Conservation (phyloP, 2,888 invertebrate species). For the Notodonta ziczac region DNA sequence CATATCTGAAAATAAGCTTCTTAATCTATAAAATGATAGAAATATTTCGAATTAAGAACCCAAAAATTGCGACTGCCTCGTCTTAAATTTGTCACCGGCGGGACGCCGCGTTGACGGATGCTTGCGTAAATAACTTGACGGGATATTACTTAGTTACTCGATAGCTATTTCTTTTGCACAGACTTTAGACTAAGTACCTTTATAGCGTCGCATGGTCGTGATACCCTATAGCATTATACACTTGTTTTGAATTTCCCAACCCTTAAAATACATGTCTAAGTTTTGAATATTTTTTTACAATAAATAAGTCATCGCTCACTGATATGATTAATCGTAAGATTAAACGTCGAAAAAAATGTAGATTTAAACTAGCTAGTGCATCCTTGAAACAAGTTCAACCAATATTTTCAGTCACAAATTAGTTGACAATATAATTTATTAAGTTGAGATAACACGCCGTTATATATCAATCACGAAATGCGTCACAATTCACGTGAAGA, state of each 20-base stretch:
- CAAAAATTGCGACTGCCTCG: too few species aligned
- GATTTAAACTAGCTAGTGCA: not conserved
- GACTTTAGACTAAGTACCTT: not conserved
- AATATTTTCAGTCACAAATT: not conserved
- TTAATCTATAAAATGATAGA: too few species aligned
- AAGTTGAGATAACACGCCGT: not conserved
- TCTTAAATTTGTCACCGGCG: conserved; percentile 77
- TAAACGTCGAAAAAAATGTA: too few species aligned
- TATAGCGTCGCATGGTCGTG: not conserved
- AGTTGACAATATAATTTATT: not conserved
- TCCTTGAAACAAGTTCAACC: not conserved
- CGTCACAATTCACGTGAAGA: conserved; percentile 55
- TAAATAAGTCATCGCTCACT: too few species aligned
- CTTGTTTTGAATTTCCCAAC: too few species aligned
- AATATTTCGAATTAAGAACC: too few species aligned
- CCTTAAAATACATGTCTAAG: too few species aligned
- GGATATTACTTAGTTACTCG: conserved; percentile 23
- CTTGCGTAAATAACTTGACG: conserved; percentile 69
- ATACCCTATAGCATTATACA: not conserved
- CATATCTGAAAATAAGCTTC: too few species aligned
- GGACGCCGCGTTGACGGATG: conserved; percentile 68
- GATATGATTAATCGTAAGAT: too few species aligned
- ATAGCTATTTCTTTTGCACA: not conserved
- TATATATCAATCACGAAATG: conserved; percentile 45
- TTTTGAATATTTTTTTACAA: too few species aligned